Evolutionary conservation across 2,888 invertebrate species (phyloP), one percentile per base, ranked within the genome.

Genomic region (Trachelus stipa): DNA sequence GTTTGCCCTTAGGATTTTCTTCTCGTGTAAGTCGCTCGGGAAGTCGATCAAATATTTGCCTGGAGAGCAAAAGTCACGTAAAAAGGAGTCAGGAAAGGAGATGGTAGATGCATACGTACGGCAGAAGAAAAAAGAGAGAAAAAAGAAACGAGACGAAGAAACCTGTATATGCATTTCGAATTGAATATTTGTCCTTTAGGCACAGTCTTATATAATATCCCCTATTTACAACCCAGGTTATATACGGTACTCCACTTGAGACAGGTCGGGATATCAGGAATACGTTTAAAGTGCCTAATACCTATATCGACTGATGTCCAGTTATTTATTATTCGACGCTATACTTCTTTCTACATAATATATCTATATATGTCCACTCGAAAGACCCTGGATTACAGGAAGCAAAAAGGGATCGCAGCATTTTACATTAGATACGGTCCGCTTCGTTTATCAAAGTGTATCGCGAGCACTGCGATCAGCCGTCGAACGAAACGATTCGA

Each of bases 21-120:
- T 71, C 33, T 31, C 33, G 71, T 71, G 71, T 34, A 71, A 71
- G 71, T 71, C 71, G 71, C 34, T 71, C 33, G 71, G 31, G 71
- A 15, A 33, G 71, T 71, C 71, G 11, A 71, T 31, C 71, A 33
- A 71, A 71, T 71, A 71, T 71, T 71, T 71, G 31, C 71, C 4
- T 3, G 71, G 11, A 12, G 34, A 34, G 71, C 30, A 34, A 34
- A 71, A 34, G 71, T 9, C 56, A 56, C 9, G 56, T 23, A 23
- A 23, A 56, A 23, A 23, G 56, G 23, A 56, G 23, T 23, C 9
- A 9, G 56, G 23, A 56, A 2, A 56, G 56, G 9, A 9, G 56
- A 56, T 23, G 23, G 56, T 23, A 15, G 23, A 56, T 23, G 56
- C 9, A 56, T 56, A 56, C 23, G 23, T 23, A 23, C 9, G 56